phyloP scores from a whole-genome alignment of 2,797 vertebrate genomes.

The Diplodus puntazzo region DNA sequence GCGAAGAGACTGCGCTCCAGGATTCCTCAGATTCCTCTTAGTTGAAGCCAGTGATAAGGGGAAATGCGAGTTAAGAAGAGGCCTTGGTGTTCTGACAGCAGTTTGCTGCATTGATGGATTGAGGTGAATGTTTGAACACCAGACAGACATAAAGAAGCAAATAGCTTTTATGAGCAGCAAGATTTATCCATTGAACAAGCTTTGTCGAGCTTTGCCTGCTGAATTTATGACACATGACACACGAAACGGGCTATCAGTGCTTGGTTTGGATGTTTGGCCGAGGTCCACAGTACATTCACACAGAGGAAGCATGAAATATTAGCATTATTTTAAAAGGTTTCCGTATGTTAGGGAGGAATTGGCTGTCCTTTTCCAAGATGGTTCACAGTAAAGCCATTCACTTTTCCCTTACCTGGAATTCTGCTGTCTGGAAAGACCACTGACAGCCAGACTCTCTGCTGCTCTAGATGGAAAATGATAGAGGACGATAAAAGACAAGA shows the following conservation, averaged over 20 bases:
- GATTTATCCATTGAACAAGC: constrained; percentile 81
- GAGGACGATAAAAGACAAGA: constrained; percentile 46
- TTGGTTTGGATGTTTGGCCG: constrained; percentile 70
- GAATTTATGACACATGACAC: constrained; percentile 77
- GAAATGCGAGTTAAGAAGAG: constrained; percentile 66
- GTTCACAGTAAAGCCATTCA: constrained; percentile 64
- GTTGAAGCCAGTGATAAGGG: constrained; percentile 69
- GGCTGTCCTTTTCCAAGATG: constrained; percentile 65
- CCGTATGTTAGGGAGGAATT: constrained; percentile 69
- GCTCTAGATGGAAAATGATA: constrained; percentile 49
- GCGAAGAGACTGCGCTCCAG: constrained; percentile 43
- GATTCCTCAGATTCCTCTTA: constrained; percentile 76
- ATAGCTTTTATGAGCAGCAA: constrained; percentile 78
- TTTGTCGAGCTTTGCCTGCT: constrained; percentile 63
- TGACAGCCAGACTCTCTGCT: constrained; percentile 40
- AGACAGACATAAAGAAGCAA: constrained; percentile 81
- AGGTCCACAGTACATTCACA: constrained; percentile 59
- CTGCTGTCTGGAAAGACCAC: constrained; percentile 54
- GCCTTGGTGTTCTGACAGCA: constrained; percentile 67
- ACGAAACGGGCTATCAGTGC: constrained; percentile 60
- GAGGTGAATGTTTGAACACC: constrained; percentile 79
- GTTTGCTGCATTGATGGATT: constrained; percentile 74
- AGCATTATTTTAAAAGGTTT: constrained; percentile 81
- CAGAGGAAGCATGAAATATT: constrained; percentile 78
- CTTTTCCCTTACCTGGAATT: constrained; percentile 55